A percentile compares a stretch with the other conserved stretches of the same genome.
Conservation (phyloP, 2,113 vertebrate species). For the Stegostoma tigrinum region DNA sequence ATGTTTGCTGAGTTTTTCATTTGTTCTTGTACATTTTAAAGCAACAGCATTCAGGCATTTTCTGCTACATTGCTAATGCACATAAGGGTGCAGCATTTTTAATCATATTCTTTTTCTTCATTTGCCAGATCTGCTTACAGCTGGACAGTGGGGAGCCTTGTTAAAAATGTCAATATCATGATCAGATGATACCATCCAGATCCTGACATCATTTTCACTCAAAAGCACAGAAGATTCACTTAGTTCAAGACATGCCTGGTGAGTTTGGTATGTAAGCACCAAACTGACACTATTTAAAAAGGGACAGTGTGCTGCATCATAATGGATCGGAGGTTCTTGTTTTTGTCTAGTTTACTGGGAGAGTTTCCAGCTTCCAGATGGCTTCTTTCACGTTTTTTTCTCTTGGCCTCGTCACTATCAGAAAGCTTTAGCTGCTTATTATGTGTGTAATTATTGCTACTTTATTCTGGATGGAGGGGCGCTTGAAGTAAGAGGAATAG, state of each 20-base stretch:
- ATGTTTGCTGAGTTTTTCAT: slow-evolving; percentile 3
- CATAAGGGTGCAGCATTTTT: neutral
- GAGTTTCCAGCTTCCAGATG: neutral
- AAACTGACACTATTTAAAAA: neutral
- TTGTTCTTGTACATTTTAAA: neutral
- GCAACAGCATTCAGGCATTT: neutral
- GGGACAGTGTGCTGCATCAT: neutral
- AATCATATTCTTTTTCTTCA: neutral
- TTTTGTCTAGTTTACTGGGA: neutral
- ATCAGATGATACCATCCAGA: neutral
- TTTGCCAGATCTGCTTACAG: neutral
- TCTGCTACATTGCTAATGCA: neutral
- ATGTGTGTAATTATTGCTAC: neutral
- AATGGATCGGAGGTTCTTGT: neutral
- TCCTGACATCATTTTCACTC: neutral
- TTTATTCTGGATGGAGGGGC: neutral
- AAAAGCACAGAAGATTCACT: neutral
- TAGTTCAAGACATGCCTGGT: neutral
- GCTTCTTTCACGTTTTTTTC: neutral
- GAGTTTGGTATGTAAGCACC: neutral
- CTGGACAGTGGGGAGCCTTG: neutral
- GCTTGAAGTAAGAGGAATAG: neutral
- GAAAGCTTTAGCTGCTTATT: neutral
- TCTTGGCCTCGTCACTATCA: neutral
- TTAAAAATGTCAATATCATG: neutral